Conservation (phyloP, 2,113 vertebrate genomes). For the Rhineura floridana region DNA sequence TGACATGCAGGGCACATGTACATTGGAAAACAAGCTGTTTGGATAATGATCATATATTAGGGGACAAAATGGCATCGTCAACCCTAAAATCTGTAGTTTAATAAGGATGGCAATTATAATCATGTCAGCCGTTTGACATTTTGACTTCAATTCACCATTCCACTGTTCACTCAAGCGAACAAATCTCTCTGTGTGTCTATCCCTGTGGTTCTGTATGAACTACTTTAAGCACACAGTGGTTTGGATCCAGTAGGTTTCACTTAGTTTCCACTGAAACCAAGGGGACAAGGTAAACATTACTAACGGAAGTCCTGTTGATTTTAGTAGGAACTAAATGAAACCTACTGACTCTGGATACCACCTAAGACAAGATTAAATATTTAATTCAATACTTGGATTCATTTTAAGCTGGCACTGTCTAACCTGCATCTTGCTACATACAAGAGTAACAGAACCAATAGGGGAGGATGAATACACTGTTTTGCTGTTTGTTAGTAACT, state of each 20-base stretch:
- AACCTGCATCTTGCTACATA: background rate
- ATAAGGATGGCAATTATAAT: conserved; percentile 53
- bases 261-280: too few relatives aligned
- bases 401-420: background rate
- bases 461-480: background rate
- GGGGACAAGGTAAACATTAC: too few relatives aligned
- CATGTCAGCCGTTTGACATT: conserved; percentile 56
- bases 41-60: conserved; percentile 37
- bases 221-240: conserved; percentile 38
- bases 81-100: conserved; percentile 39
- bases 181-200: background rate
- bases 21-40: conserved; percentile 16
- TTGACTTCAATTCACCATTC: conserved; percentile 34
- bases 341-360: too few relatives aligned
- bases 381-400: conserved; percentile 43
- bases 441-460: background rate
- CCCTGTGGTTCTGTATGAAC: background rate
- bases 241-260: too few relatives aligned
- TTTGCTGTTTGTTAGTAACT: background rate
- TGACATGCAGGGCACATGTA: conserved; percentile 47
- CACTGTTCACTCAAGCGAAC: conserved; percentile 39
- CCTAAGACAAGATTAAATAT: conserved; percentile 49
- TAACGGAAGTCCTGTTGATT: too few relatives aligned
- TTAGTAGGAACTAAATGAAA: too few relatives aligned
- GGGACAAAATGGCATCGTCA: conserved; percentile 41